These are phyloP conservation scores for Xestia xanthographa DNA, from an alignment of 2,888 invertebrate genomes.

Conservation along the genomic window DNA sequence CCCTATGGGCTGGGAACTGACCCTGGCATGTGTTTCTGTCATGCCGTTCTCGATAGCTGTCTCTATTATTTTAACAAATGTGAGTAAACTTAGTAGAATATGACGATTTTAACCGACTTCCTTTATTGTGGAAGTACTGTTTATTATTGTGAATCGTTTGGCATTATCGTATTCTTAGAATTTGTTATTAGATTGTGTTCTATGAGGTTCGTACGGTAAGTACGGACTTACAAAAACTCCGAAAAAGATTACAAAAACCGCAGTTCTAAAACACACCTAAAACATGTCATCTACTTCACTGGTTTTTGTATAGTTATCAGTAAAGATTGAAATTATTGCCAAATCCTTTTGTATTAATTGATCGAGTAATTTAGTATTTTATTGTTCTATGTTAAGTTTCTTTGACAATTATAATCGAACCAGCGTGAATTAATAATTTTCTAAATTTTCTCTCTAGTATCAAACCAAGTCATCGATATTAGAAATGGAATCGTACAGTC, in stretches of 20 bases:
- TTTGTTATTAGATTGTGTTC: neutral
- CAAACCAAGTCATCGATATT: conserved; percentile 92
- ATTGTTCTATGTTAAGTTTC: neutral
- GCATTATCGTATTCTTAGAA: neutral
- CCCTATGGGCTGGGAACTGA: conserved; percentile 95
- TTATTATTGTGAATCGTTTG: neutral
- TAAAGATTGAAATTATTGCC: neutral
- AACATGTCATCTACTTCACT: neutral
- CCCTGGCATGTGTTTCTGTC: conserved; percentile 94
- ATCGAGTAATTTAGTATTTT: neutral
- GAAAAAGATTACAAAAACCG: neutral
- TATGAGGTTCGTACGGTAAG: neutral
- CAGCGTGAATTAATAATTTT: neutral
- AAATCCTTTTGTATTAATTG: neutral
- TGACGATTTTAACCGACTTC: no score
- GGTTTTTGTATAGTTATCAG: neutral
- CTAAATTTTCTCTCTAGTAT: conserved; percentile 74
- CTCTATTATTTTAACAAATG: conserved; percentile 94
- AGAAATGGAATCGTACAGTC: conserved; percentile 94
- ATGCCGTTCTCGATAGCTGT: conserved; percentile 94
- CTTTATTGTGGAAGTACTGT: neutral
- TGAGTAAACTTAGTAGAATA: conserved; percentile 78
- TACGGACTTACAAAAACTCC: neutral
- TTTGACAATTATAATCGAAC: neutral
- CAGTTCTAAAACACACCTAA: neutral